These are phyloP conservation scores for Xestia rhomboidea DNA, from an alignment of 2,888 invertebrate genomes.

Conservation along the genomic window DNA sequence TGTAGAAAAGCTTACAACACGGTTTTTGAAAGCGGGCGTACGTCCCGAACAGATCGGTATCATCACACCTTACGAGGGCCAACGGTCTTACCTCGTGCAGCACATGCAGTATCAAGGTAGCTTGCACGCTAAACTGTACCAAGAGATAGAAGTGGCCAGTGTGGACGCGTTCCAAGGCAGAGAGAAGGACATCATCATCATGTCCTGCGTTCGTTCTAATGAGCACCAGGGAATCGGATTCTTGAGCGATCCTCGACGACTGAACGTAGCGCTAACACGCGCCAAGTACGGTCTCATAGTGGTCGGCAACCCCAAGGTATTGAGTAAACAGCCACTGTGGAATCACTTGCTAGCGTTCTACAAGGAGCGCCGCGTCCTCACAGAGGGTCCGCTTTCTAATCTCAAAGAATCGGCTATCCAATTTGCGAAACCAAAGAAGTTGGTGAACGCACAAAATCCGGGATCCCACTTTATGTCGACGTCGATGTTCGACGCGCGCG, in stretches of 20 bases:
- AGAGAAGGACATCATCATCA: conserved; percentile 99
- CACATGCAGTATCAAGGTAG: conserved; percentile 99
- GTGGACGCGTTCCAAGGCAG: conserved; percentile 99
- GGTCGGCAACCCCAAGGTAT: conserved; percentile 99
- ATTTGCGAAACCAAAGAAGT: conserved; percentile 98
- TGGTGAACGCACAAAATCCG: conserved; percentile 98
- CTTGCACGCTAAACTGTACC: conserved; percentile 98
- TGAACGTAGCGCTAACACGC: conserved; percentile 99
- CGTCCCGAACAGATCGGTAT: conserved; percentile 99
- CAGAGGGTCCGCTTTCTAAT: conserved; percentile 99
- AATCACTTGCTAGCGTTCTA: conserved; percentile 99
- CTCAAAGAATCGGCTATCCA: conserved; percentile 98
- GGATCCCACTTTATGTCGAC: conserved; percentile 99
- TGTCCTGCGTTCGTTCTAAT: conserved; percentile 99
- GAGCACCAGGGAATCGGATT: conserved; percentile 99
- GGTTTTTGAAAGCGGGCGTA: conserved; percentile 98
- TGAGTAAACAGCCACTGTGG: conserved; percentile 99
- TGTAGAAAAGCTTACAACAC: conserved; percentile 99
- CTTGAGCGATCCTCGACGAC: conserved; percentile 98
- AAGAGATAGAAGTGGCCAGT: conserved; percentile 99
- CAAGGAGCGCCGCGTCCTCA: conserved; percentile 98
- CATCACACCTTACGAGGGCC: conserved; percentile 99
- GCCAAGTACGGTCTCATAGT: conserved; percentile 99
- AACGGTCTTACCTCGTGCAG: conserved; percentile 98
- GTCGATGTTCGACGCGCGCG: conserved; percentile 98